Base-by-base conservation (phyloP, 2,113 vertebrate species). In the Meleagris gallopavo region DNA sequence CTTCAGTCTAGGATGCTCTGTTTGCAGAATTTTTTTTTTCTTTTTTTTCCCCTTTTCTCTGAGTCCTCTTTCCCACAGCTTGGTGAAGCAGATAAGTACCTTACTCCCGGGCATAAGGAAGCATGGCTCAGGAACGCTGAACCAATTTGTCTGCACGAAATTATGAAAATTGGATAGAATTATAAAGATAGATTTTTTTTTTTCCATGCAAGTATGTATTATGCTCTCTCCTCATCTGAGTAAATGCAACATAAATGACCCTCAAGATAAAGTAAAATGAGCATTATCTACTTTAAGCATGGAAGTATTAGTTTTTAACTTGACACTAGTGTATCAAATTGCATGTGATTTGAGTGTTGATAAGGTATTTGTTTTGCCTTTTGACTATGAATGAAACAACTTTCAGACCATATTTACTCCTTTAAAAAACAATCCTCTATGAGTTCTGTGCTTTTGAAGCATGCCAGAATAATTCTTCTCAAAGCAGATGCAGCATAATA, bases 261-360 rank as follows among this genome's bases (percentile, higher is more conserved):
- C 3, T 89, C 55, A 79, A 4, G 43, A 29, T 58, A 38, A 92
- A 92, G 45, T 40, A 24, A 62, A 90, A 72, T 85, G 60, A 90
- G 48, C 65, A 40, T 13, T 64, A 10, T 5, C 76, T 89, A 46
- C 65, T 88, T 85, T 74, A 87, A 55, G 64, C 32, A 32, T 16
- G 18, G 24, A 67, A 66, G 91, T 92, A 82, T 8, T 95, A 17
- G 54, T 85, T 94, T 90, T 94, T 85, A 70, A 57, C 54, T 76
- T 74, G 25, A 62, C 79, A 34, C 21, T 76, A 30, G 40, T 50
- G 14, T 52, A 73, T 95, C 50, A 83, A 92, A 91, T 76, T 40
- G 50, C 21, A 38, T 78, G 72, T 1, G 2, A 2, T 65, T 81
- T 71, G 61, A 46, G 24, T 9, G 24, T 32, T 84, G 76, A 40